Conservation (phyloP, 2,797 vertebrate genomes). For the Mormyrops boulengeri region DNA sequence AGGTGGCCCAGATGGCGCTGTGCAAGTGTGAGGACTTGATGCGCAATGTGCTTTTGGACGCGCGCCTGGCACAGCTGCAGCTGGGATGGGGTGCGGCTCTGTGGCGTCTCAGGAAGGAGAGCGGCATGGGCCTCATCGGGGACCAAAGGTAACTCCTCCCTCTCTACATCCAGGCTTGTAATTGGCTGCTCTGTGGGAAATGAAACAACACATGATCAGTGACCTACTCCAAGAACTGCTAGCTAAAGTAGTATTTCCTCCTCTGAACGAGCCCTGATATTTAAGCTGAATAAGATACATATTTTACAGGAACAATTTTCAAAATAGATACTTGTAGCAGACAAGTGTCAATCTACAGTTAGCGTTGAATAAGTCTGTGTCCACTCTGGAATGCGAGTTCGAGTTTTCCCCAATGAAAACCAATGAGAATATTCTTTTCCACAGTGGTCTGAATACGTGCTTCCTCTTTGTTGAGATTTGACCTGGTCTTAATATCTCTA, state of each 20-base stretch:
- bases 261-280: neutral
- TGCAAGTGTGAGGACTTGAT: slow-evolving; percentile 65
- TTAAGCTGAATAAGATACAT: neutral
- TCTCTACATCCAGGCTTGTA: neutral
- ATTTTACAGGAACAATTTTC: neutral
- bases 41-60: slow-evolving; percentile 70
- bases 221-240: neutral
- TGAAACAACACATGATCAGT: neutral
- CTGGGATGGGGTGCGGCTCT: slow-evolving; percentile 74
- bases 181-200: neutral
- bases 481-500: neutral
- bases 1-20: slow-evolving; percentile 72
- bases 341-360: neutral
- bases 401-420: neutral
- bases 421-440: neutral
- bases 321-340: neutral
- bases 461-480: neutral
- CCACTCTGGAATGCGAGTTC: neutral
- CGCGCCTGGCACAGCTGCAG: slow-evolving; percentile 71
- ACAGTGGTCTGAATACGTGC: neutral
- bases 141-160: slow-evolving; percentile 64
- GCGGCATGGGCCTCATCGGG: slow-evolving; percentile 52
- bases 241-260: neutral
- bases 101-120: slow-evolving; percentile 73
- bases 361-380: neutral